Evolutionary conservation across 2,888 invertebrate genomes (phyloP).

Genomic region (Oegoconia quadripuncta): DNA sequence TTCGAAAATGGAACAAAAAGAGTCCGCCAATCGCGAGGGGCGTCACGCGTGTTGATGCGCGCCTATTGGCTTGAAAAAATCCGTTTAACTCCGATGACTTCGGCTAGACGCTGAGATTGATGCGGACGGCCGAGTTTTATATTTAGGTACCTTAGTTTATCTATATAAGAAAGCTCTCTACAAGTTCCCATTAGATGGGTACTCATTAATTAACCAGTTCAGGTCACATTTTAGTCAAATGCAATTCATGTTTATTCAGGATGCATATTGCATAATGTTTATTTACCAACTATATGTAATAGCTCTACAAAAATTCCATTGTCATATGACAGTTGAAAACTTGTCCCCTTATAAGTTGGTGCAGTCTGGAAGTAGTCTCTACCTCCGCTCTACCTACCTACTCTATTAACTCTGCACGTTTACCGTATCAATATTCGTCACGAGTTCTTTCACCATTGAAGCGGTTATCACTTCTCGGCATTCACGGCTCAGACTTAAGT

Average conservation of each 20-base stretch:
- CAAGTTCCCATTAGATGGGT: neutral
- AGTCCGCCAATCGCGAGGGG: constrained; percentile 69
- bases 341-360: too few relatives aligned
- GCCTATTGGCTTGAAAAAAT: constrained; percentile 78
- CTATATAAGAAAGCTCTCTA: constrained; percentile 37
- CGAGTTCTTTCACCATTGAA: constrained; percentile 52
- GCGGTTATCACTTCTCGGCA: constrained; percentile 60
- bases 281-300: neutral
- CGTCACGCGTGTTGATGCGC: constrained; percentile 75
- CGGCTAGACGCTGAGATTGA: constrained; percentile 73
- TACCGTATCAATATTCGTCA: constrained; percentile 51
- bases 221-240: too few relatives aligned
- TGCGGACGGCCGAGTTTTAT: constrained; percentile 49
- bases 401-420: constrained; percentile 25
- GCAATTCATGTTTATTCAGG: too few relatives aligned
- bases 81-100: constrained; percentile 74
- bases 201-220: neutral
- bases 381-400: neutral
- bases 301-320: too few relatives aligned
- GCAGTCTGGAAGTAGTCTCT: too few relatives aligned
- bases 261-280: neutral
- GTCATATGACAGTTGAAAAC: too few relatives aligned
- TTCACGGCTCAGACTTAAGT: constrained; percentile 56
- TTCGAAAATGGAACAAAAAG: constrained; percentile 78
- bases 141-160: constrained; percentile 47